Base-by-base conservation (phyloP, 2,888 invertebrate species). In the Stramonita haemastoma region DNA sequence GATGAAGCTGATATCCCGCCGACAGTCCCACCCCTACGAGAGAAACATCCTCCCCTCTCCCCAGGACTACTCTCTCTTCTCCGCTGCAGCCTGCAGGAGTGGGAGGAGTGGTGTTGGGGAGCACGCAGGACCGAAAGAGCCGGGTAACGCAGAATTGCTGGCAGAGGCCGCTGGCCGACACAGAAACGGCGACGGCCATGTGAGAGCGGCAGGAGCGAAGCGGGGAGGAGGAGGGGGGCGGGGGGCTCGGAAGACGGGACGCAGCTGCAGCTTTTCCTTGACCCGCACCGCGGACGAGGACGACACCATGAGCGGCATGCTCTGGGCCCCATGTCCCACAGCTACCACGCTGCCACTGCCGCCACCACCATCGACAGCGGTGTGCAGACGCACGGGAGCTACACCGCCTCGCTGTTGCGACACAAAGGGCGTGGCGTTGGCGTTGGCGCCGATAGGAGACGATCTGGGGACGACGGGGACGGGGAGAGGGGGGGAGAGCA, bases 211-310 rank as follows among this genome's bases (percentile, higher is more conserved):
- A 29, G 46, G 46, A 26, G 32, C 29, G 13, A 32, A 29, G 32
- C 29, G 66, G 6, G 32, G 85, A 34, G 29, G 70, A 2, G 29
- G 70, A 8, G 46, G 73, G 22, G 36, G 32, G 0, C 60, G 60
- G 15, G 88, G 83, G 17, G 56, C 32, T 1, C 85, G 89, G 8
- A 83, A 73, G 77, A 83, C 89, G 5, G 85, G 89, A 0, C 89
- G 89, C 56, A 89, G 89, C 85, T 89, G 89, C 57, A 89, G 89
- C 73, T 89, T 89, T 36, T 89, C 89, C 5, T 73, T 84, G 26
- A 32, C 85, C 19, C 85, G 56, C 22, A 29, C n/a, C 22, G 29
- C 89, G 0, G 89, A 89, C 19, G 84, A 89, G 22, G 89, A 89
- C 56, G 60, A 19, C 11, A 57, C 66, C 32, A n/a, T 66, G 32